These are phyloP conservation scores for Panthera tigris DNA, from an alignment of 2,113 vertebrate genomes.

Conservation along the genomic window DNA sequence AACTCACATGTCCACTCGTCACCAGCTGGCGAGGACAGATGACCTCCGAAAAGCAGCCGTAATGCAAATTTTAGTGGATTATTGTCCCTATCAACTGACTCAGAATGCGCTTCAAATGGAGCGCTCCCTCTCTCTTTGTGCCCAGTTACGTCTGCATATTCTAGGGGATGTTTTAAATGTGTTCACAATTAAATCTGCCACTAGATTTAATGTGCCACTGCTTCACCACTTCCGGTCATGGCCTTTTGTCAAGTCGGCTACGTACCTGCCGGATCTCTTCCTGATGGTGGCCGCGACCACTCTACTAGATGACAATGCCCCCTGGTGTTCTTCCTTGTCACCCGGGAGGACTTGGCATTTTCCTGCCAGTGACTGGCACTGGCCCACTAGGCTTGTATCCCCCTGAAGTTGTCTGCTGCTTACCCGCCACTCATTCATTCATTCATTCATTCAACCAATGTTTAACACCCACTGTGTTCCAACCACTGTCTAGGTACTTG, in stretches of 20 bases:
- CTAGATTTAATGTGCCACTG: background rate
- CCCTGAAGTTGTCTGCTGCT: background rate
- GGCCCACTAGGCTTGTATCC: background rate
- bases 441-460: background rate
- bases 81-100: background rate
- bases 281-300: too few species aligned
- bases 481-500: background rate
- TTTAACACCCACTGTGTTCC: background rate
- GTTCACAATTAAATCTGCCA: background rate
- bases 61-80: background rate
- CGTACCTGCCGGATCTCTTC: background rate
- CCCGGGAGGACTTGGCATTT: background rate
- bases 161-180: background rate
- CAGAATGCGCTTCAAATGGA: background rate
- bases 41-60: background rate
- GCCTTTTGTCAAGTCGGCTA: background rate
- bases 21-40: background rate
- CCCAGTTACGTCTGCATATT: background rate
- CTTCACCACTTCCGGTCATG: background rate
- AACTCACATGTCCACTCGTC: background rate
- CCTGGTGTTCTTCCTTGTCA: background rate
- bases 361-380: background rate
- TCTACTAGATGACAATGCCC: rapidly evolving
- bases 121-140: background rate
- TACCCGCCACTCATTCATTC: background rate